Evolutionary conservation across 2,888 invertebrate species (phyloP), one percentile per base, ranked within the genome.

Genomic region (Eurytoma californica): DNA sequence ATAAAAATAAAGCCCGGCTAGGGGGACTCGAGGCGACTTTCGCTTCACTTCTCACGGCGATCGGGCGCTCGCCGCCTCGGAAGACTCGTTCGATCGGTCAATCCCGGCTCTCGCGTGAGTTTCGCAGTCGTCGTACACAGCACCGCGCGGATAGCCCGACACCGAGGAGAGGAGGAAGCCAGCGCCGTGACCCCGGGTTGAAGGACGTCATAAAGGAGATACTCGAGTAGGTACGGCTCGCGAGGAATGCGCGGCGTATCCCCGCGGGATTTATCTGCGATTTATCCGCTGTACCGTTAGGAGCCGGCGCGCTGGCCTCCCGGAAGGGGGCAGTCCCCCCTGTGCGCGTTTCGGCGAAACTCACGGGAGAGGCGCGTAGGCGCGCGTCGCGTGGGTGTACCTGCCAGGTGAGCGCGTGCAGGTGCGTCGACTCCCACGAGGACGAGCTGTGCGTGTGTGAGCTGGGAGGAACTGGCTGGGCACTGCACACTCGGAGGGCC

Each of bases 101-200:
- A n/a, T n/a, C n/a, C n/a, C 53, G n/a, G 53, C 67, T 68, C 53
- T 68, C 30, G 4, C 14, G 67, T 28, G 67, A 68, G 67, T 68
- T 67, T 68, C 53, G 53, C 67, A 51, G 30, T n/a, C n/a, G n/a
- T n/a, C n/a, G n/a, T n/a, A n/a, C n/a, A n/a, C n/a, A n/a, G n/a
- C n/a, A n/a, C n/a, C n/a, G n/a, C n/a, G n/a, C n/a, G n/a, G n/a
- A n/a, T n/a, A n/a, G n/a, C n/a, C n/a, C n/a, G n/a, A n/a, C n/a
- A n/a, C n/a, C n/a, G n/a, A n/a, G n/a, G n/a, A n/a, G n/a, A n/a
- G n/a, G n/a, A n/a, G n/a, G n/a, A n/a, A n/a, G n/a, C n/a, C n/a
- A n/a, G n/a, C n/a, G n/a, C n/a, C n/a, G n/a, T n/a, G 30, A 4
- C 30, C 4, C 30, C 30, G 30, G 30, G 3, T 30, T 30, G 30